Percentiles rank a stretch among this genome's conserved stretches.
These are phyloP conservation scores for Mionectes macconnelli DNA, from an alignment of 2,113 vertebrate genomes.

Conservation along the genomic window DNA sequence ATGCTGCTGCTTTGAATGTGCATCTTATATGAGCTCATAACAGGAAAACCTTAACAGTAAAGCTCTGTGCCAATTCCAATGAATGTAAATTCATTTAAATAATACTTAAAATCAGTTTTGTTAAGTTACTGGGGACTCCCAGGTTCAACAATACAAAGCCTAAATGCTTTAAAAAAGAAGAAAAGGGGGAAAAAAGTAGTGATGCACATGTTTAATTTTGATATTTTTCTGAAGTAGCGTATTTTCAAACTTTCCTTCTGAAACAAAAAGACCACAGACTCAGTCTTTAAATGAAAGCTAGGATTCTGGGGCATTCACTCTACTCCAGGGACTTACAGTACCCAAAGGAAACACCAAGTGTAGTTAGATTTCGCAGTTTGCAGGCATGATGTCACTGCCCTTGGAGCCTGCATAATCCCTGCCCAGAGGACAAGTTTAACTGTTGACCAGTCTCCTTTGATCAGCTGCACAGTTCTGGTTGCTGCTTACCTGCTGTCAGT, in stretches of 20 bases:
- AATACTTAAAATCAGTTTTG: neutral
- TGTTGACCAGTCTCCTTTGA: neutral
- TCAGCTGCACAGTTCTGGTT: rapidly evolving
- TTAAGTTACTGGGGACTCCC: neutral
- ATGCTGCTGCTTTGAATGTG: neutral
- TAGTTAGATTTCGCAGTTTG: neutral
- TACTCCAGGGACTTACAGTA: neutral
- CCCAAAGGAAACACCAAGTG: neutral
- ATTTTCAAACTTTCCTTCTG: neutral
- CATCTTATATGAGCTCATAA: neutral
- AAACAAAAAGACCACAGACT: neutral
- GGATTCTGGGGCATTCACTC: neutral
- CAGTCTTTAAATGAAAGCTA: neutral
- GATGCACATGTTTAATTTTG: neutral
- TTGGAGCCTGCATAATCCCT: neutral
- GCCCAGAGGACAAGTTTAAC: neutral
- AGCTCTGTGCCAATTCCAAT: neutral
- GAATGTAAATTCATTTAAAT: neutral
- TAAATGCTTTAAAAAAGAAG: neutral
- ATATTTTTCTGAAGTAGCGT: neutral
- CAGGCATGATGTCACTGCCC: neutral
- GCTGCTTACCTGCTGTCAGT: neutral
- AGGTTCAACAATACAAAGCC: neutral
- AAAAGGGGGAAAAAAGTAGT: neutral
- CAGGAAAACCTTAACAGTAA: neutral